Evolutionary conservation across 1,140 invertebrate species (phyloP), one percentile per base, ranked within the genome.

Genomic region (Coenobita brevimanus): DNA sequence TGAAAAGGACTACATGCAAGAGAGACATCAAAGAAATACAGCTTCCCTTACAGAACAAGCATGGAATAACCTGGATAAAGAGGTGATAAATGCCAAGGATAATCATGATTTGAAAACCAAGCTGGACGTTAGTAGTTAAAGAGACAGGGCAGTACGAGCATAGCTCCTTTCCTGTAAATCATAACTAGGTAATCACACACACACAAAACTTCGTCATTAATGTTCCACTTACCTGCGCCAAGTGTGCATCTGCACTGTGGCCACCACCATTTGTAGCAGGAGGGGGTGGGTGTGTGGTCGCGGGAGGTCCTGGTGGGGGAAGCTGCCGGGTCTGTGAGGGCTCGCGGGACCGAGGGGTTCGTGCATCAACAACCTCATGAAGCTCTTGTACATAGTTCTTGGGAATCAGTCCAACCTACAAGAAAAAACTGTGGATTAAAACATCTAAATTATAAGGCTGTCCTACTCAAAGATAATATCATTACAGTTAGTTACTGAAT

Each of bases 311-410:
- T 24, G 88, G 76, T 54, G 88, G 88, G 30, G 88, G 88, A n/a
- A 89, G 82, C 81, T 89, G 88, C 27, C 88, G 71, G 46, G 88
- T 80, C 62, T 89, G 88, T 54, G 88, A 89, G 8, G 81, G 81
- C 46, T 89, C 88, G 54, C 88, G 41, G 21, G 88, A 89, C 6
- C 88, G 41, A 30, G 88, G 78, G 15, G 81, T 76, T 60, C 89
- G 82, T 38, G 89, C 73, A 78, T 90, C 89, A 30, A 90, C 89
- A 57, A 90, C 89, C 64, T 90, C 89, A 41, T 90, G 89, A 41
- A 90, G 87, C 80, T 90, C 89, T 82, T 90, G 87, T 36, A 90
- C 89, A 64, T 90, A 90, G 69, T 90, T 90, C 81, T 89, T 88
- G 15, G 89, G 89, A 64, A 90, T 90, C 4, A 90, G 87, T 6